phyloP scores from a whole-genome alignment of 2,888 invertebrate genomes.

The Tineola bisselliella region DNA sequence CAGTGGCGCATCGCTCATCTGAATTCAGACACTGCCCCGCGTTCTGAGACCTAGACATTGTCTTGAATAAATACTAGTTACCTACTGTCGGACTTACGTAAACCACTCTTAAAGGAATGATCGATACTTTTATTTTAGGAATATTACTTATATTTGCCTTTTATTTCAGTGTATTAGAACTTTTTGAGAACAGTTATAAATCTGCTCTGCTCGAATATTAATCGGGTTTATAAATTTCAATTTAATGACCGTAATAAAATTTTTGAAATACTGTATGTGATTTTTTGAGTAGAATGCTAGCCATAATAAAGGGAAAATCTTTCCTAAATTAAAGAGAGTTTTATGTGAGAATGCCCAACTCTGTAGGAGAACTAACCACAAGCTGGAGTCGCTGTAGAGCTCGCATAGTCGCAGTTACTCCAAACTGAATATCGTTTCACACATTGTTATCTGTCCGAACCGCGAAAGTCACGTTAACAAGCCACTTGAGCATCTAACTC shows the following conservation, averaged over 20 bases:
- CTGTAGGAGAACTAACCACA: background rate
- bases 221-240: too few relatives aligned
- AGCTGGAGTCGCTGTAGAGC: background rate
- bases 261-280: too few relatives aligned
- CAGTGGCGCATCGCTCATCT: conserved; percentile 13
- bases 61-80: conserved; percentile 14
- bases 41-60: conserved; percentile 12
- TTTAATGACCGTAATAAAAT: too few relatives aligned
- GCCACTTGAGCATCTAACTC: conserved; percentile 22
- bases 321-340: too few relatives aligned
- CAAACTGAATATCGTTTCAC: conserved; percentile 26
- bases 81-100: background rate
- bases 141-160: too few relatives aligned
- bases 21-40: conserved; percentile 14
- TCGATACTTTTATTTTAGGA: background rate
- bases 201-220: too few relatives aligned
- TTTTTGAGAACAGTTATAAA: too few relatives aligned
- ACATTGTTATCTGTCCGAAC: conserved; percentile 46
- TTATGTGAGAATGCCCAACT: background rate
- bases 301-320: too few relatives aligned
- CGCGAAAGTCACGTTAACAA: conserved; percentile 55
- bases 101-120: background rate
- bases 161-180: too few relatives aligned
- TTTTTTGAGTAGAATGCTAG: too few relatives aligned
- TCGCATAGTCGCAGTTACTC: background rate